A percentile compares a stretch with the other conserved stretches of the same genome.
Conservation (phyloP, 2,888 invertebrate genomes). For the Tiphia femorata region DNA sequence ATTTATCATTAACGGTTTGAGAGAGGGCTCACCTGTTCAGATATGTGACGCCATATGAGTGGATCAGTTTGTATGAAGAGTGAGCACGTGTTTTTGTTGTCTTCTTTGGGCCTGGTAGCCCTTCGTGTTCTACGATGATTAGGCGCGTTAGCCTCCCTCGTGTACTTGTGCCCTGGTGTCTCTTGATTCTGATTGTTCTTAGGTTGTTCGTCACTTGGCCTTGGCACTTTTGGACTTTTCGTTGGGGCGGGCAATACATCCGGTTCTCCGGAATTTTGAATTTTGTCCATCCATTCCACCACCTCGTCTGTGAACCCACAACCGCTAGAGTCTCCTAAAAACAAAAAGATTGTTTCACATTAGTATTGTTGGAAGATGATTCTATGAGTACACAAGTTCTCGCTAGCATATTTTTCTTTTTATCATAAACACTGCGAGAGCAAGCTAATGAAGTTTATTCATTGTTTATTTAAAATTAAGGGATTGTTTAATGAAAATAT, state of each 20-base stretch:
- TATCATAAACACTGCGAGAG: too few relatives aligned
- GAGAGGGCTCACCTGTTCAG: conserved; percentile 82
- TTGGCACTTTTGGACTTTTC: not conserved
- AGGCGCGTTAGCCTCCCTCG: conserved; percentile 80
- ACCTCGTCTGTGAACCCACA: conserved; percentile 91
- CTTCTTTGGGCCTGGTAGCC: conserved; percentile 75
- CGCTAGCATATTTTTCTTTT: too few relatives aligned
- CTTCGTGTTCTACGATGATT: conserved; percentile 70
- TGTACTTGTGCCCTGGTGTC: conserved; percentile 80
- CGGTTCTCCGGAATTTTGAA: conserved; percentile 79
- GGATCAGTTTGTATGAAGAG: conserved; percentile 99
- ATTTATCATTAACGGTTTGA: too few relatives aligned
- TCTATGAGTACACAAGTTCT: too few relatives aligned
- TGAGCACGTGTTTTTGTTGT: conserved; percentile 91
- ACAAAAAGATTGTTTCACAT: conserved; percentile 6
- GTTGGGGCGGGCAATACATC: conserved; percentile 35
- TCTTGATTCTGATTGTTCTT: conserved; percentile 58
- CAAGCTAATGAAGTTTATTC: too few relatives aligned
- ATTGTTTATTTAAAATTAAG: too few relatives aligned
- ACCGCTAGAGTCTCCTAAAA: conserved; percentile 83
- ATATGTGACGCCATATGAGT: conserved; percentile 95
- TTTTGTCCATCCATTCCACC: conserved; percentile 91
- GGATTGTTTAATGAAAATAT: too few relatives aligned
- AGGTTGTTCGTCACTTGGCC: conserved; percentile 51
- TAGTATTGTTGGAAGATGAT: too few relatives aligned